Percentiles rank a stretch among this genome's conserved stretches.
phyloP scores from a whole-genome alignment of 2,888 invertebrate species.

The Polia nebulosa region DNA sequence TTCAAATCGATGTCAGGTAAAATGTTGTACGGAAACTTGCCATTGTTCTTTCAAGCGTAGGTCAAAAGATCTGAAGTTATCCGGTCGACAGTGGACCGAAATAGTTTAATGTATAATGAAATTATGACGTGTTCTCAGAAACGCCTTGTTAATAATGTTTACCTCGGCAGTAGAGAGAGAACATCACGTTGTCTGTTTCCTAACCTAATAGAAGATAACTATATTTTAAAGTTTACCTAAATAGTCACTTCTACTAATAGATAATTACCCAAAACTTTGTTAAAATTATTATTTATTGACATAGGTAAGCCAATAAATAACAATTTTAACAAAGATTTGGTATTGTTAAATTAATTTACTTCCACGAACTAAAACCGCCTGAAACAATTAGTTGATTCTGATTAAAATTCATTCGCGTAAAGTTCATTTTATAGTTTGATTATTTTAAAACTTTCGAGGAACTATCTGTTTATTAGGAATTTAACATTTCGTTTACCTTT shows the following conservation, averaged over 20 bases:
- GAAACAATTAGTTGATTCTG: background rate
- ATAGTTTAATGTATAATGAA: background rate
- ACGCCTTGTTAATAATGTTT: background rate
- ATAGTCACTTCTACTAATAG: background rate
- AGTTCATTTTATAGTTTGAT: conserved; percentile 4
- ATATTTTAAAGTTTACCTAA: background rate
- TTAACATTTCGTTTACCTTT: no score
- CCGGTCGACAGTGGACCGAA: no score
- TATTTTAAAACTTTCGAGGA: background rate
- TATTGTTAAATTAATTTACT: conserved; percentile 8
- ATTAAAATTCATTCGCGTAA: background rate
- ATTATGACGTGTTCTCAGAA: background rate
- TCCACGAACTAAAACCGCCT: background rate
- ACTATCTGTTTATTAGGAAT: background rate
- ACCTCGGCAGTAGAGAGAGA: background rate
- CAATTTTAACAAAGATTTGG: background rate
- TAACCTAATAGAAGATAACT: no score
- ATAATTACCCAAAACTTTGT: no score
- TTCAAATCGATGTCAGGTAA: no score
- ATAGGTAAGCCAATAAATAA: background rate
- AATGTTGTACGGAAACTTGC: no score
- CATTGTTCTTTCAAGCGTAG: no score
- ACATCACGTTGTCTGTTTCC: background rate
- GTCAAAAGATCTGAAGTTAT: no score
- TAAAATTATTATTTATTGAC: no score